Conservation (phyloP, 2,797 vertebrate species). For the Enteromius fasciolatus region DNA sequence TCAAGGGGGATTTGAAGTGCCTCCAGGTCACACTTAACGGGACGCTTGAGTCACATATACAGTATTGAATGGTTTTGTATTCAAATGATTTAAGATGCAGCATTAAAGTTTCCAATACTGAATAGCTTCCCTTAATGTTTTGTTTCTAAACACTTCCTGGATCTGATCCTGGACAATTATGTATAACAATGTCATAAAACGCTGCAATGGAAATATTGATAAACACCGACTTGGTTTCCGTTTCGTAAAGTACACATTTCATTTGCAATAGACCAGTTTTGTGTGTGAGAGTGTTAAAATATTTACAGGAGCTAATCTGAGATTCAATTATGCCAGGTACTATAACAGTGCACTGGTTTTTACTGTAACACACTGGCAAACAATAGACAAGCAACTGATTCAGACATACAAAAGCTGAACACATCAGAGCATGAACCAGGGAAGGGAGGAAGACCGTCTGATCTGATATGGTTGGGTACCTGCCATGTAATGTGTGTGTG, state of each 20-base stretch:
- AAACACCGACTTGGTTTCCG: background rate
- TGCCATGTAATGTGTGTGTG: conserved; percentile 68
- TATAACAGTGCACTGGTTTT: background rate
- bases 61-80: background rate
- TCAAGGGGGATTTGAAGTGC: conserved; percentile 66
- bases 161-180: background rate
- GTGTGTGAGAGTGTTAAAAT: conserved; percentile 64
- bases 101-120: conserved; percentile 9
- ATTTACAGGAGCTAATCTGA: conserved; percentile 82
- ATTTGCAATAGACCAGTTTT: background rate
- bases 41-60: conserved; percentile 45
- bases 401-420: conserved; percentile 70
- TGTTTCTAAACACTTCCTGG: background rate
- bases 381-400: conserved; percentile 60
- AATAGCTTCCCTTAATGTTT: background rate
- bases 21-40: conserved; percentile 66
- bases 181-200: background rate
- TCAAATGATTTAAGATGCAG: background rate
- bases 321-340: conserved; percentile 54
- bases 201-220: background rate
- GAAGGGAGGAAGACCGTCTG: conserved; percentile 66
- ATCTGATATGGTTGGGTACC: conserved; percentile 76
- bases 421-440: conserved; percentile 63
- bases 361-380: conserved; percentile 48
- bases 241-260: background rate